Evolutionary conservation across 2,113 vertebrate species (phyloP).

Genomic region (Ameiurus melas): DNA sequence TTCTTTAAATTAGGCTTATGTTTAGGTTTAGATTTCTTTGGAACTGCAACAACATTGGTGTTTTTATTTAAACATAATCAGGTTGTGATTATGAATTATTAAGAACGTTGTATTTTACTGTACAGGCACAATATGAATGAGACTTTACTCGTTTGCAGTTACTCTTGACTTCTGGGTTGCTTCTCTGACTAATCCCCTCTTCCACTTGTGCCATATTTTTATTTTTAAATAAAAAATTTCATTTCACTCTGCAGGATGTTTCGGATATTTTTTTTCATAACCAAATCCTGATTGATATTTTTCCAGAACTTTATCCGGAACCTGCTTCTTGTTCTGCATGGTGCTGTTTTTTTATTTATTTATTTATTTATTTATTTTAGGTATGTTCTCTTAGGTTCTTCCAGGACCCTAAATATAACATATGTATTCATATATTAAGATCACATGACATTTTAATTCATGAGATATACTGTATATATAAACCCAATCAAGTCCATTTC

Average conservation of each 20-base stretch:
- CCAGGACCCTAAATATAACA: background rate
- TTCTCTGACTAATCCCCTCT: background rate
- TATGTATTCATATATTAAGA: background rate
- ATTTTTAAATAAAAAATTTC: background rate
- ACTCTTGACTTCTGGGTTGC: background rate
- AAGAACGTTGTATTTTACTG: background rate
- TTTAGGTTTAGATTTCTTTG: background rate
- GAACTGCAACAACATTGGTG: background rate
- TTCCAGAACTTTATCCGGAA: background rate
- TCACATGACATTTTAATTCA: background rate
- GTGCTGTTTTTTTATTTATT: too few relatives aligned
- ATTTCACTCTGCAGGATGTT: background rate
- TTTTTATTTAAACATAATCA: background rate
- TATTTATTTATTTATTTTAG: background rate
- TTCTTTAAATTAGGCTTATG: background rate
- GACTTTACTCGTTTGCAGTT: background rate
- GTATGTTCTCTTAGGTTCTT: background rate
- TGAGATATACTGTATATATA: too few relatives aligned
- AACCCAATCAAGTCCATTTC: too few relatives aligned
- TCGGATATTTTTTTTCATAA: background rate
- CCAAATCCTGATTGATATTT: background rate
- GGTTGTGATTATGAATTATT: background rate
- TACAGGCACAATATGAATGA: background rate
- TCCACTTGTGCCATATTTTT: background rate
- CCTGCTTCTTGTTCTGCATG: background rate